Conservation (phyloP, 2,888 invertebrate genomes). For the Drosophila incognita region DNA sequence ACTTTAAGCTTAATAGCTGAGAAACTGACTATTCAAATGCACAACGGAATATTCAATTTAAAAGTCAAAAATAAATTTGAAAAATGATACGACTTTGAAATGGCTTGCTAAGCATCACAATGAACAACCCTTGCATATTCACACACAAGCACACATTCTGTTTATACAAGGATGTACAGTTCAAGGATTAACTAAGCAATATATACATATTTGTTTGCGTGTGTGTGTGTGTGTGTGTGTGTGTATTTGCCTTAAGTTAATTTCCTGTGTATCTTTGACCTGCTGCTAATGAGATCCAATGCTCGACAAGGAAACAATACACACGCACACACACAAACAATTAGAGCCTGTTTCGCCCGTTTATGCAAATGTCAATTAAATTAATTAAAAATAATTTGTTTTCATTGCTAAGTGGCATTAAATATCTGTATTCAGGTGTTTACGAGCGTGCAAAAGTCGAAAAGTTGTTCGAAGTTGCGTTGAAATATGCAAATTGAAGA, state of each 20-base stretch:
- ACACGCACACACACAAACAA: not conserved
- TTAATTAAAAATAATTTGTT: conserved; percentile 67
- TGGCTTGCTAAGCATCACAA: not conserved
- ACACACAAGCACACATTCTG: not conserved
- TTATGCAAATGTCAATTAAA: conserved; percentile 57
- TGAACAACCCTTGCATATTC: conserved; percentile 7
- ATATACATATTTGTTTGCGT: not conserved
- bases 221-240: conserved; percentile 25
- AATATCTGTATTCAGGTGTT: conserved; percentile 47
- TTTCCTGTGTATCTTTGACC: conserved; percentile 24
- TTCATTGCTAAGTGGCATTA: conserved; percentile 64
- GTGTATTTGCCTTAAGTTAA: conserved; percentile 61
- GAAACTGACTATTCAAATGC: not conserved
- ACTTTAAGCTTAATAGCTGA: not conserved
- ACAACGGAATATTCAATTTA: not conserved
- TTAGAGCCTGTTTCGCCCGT: not conserved
- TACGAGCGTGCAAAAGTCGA: conserved; percentile 16
- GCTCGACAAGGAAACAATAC: not conserved
- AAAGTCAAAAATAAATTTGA: not conserved
- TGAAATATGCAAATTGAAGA: conserved; percentile 44
- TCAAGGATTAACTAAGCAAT: conserved; percentile 15
- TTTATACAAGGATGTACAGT: not conserved
- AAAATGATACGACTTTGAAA: not conserved
- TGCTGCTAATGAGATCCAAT: not conserved
- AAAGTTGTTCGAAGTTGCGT: conserved; percentile 3